Percentiles rank a stretch among this genome's conserved stretches.
These are phyloP conservation scores for Chascanopsetta lugubris DNA, from an alignment of 2,113 vertebrate genomes.

Conservation along the genomic window DNA sequence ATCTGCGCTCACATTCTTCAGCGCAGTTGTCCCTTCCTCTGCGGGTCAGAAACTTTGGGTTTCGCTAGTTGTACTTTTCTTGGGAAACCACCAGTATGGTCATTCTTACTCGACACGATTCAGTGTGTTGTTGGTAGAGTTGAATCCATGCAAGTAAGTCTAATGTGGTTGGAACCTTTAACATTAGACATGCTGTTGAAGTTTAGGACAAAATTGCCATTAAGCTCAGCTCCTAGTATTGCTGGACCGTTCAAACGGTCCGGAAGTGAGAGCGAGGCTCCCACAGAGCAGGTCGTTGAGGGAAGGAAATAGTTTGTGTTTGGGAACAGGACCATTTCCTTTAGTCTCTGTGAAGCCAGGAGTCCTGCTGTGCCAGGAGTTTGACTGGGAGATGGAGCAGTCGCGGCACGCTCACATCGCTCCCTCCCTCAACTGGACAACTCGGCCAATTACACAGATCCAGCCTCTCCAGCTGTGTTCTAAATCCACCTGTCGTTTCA, in stretches of 20 bases:
- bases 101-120: slow-evolving; percentile 4
- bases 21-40: slow-evolving; percentile 2
- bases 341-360: slow-evolving; percentile 66
- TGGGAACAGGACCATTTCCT: slow-evolving; percentile 75
- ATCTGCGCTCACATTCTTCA: neutral
- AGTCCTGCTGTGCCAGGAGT: slow-evolving; percentile 58
- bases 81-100: neutral
- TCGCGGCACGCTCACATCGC: slow-evolving; percentile 2
- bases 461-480: neutral
- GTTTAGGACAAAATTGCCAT: slow-evolving; percentile 4
- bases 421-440: slow-evolving; percentile 2
- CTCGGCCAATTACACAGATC: neutral
- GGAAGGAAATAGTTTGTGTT: slow-evolving; percentile 78
- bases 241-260: slow-evolving; percentile 47
- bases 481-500: slow-evolving; percentile 1
- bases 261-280: slow-evolving; percentile 67
- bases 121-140: neutral
- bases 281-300: slow-evolving; percentile 62
- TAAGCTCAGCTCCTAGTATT: slow-evolving; percentile 21
- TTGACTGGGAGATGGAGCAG: slow-evolving; percentile 7
- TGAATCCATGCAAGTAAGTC: neutral
- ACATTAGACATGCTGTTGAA: neutral
- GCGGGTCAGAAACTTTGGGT: slow-evolving; percentile 15
- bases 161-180: neutral
- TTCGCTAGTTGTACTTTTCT: neutral